These are phyloP conservation scores for Polyodon spathula DNA, from an alignment of 2,113 vertebrate genomes.

Conservation along the genomic window DNA sequence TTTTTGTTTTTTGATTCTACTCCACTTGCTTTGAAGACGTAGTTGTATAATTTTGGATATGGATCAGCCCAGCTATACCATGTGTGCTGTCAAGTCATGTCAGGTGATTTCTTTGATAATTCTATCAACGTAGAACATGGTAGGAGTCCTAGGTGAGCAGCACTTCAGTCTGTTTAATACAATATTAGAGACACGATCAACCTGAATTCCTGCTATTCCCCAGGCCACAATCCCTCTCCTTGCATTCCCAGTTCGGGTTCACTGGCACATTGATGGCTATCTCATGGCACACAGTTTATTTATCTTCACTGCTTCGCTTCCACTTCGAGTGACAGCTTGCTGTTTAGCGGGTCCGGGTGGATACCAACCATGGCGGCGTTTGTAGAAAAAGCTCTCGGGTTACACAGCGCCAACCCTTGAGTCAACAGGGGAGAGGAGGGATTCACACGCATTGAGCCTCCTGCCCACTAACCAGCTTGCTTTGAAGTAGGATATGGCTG, in stretches of 20 bases:
- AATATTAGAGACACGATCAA: too few relatives aligned
- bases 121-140: too few relatives aligned
- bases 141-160: too few relatives aligned
- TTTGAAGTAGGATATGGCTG: constrained; percentile 8
- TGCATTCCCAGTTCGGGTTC: background rate
- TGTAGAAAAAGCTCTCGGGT: constrained; percentile 4
- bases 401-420: constrained; percentile 2
- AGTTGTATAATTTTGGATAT: too few relatives aligned
- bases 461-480: background rate
- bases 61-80: too few relatives aligned
- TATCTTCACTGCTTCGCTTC: constrained; percentile 12
- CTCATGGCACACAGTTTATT: background rate
- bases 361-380: background rate
- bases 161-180: too few relatives aligned
- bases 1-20: too few relatives aligned
- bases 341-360: background rate
- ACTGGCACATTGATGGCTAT: background rate
- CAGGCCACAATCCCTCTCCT: background rate
- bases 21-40: too few relatives aligned
- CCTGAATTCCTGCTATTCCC: background rate
- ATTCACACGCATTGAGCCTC: background rate
- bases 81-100: too few relatives aligned
- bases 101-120: too few relatives aligned
- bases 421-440: constrained; percentile 1
- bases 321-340: constrained; percentile 5